These are phyloP conservation scores for Acrocephalus arundinaceus DNA, from an alignment of 2,113 vertebrate species.

Conservation along the genomic window DNA sequence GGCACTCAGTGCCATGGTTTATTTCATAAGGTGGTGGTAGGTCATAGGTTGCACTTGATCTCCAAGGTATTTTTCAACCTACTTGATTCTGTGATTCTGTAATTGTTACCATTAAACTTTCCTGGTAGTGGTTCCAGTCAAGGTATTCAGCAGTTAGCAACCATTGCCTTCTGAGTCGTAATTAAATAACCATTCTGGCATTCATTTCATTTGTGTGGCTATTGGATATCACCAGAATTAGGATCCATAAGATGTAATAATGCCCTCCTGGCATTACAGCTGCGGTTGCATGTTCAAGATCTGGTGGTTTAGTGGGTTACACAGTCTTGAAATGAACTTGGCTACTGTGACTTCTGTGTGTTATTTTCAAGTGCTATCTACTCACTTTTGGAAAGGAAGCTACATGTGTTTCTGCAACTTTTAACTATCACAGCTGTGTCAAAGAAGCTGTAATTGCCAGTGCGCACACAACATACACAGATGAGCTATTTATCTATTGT, in stretches of 20 bases:
- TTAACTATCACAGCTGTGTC: background rate
- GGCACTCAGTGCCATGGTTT: background rate
- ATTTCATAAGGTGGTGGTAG: background rate
- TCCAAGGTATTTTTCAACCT: background rate
- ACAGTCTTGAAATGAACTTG: background rate
- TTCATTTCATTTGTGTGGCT: background rate
- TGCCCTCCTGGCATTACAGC: background rate
- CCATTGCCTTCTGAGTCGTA: background rate
- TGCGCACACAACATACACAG: background rate
- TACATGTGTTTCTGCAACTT: background rate
- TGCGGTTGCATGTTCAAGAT: background rate
- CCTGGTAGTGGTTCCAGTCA: background rate
- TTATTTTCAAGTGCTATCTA: background rate
- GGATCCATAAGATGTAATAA: background rate
- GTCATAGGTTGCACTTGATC: background rate
- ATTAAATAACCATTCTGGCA: background rate
- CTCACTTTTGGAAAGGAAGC: background rate
- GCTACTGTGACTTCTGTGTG: background rate
- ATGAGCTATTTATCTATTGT: background rate
- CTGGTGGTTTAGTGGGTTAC: background rate
- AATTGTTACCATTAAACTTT: background rate
- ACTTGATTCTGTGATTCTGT: background rate
- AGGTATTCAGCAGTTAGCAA: background rate
- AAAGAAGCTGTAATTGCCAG: background rate
- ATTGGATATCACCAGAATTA: too few relatives aligned